Conservation (phyloP, 2,888 invertebrate species). For the Listrodromus nycthemerus region DNA sequence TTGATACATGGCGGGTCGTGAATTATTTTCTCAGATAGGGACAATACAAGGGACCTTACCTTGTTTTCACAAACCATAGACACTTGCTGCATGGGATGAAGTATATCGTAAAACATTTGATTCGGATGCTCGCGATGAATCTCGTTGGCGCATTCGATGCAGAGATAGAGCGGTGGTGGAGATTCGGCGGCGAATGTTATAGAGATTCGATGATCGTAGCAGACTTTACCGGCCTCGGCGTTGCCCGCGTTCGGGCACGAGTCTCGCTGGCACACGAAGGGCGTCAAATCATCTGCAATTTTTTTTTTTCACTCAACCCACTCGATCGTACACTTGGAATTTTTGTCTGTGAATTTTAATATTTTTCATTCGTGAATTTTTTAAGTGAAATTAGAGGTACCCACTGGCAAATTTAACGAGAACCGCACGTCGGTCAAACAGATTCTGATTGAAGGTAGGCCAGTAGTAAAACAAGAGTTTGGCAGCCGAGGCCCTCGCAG, state of each 20-base stretch:
- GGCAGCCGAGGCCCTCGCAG: conserved; percentile 97
- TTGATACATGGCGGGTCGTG: too few relatives aligned
- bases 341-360: neutral
- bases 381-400: conserved; percentile 69
- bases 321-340: neutral
- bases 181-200: conserved; percentile 94
- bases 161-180: conserved; percentile 97
- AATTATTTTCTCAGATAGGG: neutral
- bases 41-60: conserved; percentile 83
- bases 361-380: neutral
- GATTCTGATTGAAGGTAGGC: conserved; percentile 98
- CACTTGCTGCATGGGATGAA: conserved; percentile 97
- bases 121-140: conserved; percentile 95
- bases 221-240: conserved; percentile 96
- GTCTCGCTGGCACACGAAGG: conserved; percentile 95
- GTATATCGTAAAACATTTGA: conserved; percentile 93
- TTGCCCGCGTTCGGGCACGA: conserved; percentile 95
- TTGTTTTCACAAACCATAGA: conserved; percentile 98
- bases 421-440: conserved; percentile 95
- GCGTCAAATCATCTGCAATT: conserved; percentile 89
- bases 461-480: conserved; percentile 99
- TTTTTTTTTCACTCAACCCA: neutral
- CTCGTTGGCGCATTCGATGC: conserved; percentile 97
- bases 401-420: conserved; percentile 95
- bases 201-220: conserved; percentile 96